Percentiles rank a stretch among this genome's conserved stretches.
Conservation (phyloP, 2,113 vertebrate genomes). For the Rutilus rutilus region DNA sequence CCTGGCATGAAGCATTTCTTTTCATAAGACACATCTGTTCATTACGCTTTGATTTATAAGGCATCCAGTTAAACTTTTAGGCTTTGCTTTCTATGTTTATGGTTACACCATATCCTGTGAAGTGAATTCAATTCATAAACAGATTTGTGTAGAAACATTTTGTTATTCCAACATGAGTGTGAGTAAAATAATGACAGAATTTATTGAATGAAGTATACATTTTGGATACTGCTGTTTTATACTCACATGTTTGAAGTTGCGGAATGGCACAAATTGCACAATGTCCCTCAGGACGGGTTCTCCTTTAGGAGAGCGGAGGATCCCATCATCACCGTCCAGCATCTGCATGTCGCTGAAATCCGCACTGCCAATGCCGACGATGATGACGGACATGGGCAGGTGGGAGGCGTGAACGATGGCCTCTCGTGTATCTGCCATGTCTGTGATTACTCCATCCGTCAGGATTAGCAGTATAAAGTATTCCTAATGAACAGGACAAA, state of each 20-base stretch:
- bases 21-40: constrained; percentile 1
- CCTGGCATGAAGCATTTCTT: neutral
- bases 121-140: neutral
- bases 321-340: constrained; percentile 93
- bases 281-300: constrained; percentile 96
- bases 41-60: neutral
- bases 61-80: neutral
- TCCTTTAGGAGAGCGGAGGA: constrained; percentile 94
- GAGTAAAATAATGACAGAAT: neutral
- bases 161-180: no score
- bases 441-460: constrained; percentile 97
- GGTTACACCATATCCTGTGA: neutral
- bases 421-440: constrained; percentile 97
- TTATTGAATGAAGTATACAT: neutral
- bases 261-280: constrained; percentile 98
- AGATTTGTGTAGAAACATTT: no score
- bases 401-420: constrained; percentile 97
- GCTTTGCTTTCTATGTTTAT: neutral
- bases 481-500: constrained; percentile 80
- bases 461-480: constrained; percentile 98
- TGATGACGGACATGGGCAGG: constrained; percentile 98
- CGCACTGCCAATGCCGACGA: constrained; percentile 93
- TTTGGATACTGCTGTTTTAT: neutral
- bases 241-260: constrained; percentile 97
- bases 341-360: constrained; percentile 99